Evolutionary conservation across 2,888 invertebrate species (phyloP), one percentile per base, ranked within the genome.

Genomic region (Drosophila robusta): DNA sequence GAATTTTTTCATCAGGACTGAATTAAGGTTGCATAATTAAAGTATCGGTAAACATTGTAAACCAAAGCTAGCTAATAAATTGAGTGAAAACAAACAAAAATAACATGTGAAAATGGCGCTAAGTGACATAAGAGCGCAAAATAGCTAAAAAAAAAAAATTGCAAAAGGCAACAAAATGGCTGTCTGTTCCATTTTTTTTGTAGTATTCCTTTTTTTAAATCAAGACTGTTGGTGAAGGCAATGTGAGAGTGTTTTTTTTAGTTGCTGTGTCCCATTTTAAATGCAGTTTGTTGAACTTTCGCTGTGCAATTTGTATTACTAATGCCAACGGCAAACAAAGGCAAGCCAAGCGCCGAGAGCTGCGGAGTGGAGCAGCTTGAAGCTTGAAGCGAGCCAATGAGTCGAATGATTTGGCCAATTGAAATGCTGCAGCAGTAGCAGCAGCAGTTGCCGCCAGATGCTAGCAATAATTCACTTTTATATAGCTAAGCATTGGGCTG

Each of bases 211-310:
- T 14, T 32, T 32, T 26, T 75, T 36, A 60, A 70, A 55, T 61
- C 45, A 50, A 71, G 29, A 66, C 57, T 46, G 51, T 49, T 62
- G 18, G 44, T 26, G 42, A 54, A 50, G 24, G 44, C 29, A 16
- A 6, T 56, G 44, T 61, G 26, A 29, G 55, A 47, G 14, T 42
- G 9, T 12, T 45, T 46, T 47, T 75, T 58, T 52, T 41, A 38
- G 64, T 61, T 66, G 50, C 26, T 55, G 52, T 70, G 78, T 57
- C 52, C 66, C 65, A 82, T 75, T 75, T 78, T 61, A 55, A 76
- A 80, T 70, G 76, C 62, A 80, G 87, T 80, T 86, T 86, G 73
- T 86, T 86, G 80, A 80, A 80, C 87, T 83, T 80, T 83, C 42
- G 45, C 60, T 61, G 47, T 56, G 68, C 74, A 80, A 84, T 80